phyloP scores from a whole-genome alignment of 1,140 invertebrate species.

The Drosophila nebulosa region DNA sequence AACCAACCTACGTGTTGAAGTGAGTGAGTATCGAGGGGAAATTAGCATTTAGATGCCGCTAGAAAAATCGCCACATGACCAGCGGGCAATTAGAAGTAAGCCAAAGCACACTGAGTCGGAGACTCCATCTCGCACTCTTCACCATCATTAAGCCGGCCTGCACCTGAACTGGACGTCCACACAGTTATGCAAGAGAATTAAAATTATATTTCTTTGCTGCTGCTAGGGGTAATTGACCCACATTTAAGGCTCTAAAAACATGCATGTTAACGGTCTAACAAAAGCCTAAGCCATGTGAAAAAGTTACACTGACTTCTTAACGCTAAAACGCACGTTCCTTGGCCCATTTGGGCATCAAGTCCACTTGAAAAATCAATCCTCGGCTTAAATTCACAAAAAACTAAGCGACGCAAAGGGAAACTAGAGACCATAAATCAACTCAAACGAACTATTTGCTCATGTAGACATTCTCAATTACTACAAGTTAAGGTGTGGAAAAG shows the following conservation, averaged over 20 bases:
- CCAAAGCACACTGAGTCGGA: not conserved
- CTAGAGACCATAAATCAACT: too few relatives aligned
- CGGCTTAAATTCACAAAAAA: too few relatives aligned
- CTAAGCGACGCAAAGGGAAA: too few relatives aligned
- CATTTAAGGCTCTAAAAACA: constrained; percentile 54
- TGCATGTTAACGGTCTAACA: constrained; percentile 33
- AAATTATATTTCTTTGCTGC: constrained; percentile 6
- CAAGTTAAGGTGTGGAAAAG: too few relatives aligned
- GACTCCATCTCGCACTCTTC: not conserved
- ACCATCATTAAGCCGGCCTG: constrained; percentile 35
- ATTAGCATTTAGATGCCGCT: constrained; percentile 69
- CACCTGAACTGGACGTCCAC: constrained; percentile 2
- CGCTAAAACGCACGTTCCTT: constrained; percentile 21
- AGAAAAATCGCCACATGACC: constrained; percentile 17
- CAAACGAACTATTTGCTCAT: too few relatives aligned
- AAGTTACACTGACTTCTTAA: constrained; percentile 42
- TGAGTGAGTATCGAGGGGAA: constrained; percentile 41
- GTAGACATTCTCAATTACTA: too few relatives aligned
- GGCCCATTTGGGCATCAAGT: too few relatives aligned
- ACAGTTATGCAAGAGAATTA: constrained; percentile 53
- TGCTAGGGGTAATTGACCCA: constrained; percentile 48
- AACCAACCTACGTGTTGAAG: constrained; percentile 49
- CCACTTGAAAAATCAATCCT: too few relatives aligned
- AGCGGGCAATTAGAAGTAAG: constrained; percentile 42
- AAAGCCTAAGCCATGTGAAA: constrained; percentile 23